phyloP scores from a whole-genome alignment of 2,113 vertebrate genomes.

The Dryoscopus gambensis region DNA sequence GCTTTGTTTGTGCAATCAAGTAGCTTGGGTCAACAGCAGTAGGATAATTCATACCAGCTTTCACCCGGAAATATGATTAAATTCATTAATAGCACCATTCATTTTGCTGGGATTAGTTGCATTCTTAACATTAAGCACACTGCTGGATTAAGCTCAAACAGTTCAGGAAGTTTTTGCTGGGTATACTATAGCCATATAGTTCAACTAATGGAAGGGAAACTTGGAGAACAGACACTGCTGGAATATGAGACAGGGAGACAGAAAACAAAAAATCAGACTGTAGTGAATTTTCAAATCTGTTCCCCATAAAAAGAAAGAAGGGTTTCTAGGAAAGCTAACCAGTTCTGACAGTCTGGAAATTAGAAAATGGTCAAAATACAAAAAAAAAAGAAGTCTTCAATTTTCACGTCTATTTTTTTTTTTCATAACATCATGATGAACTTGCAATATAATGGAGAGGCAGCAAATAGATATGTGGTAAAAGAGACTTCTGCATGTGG shows the following conservation, averaged over 20 bases:
- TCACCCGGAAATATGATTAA: background rate
- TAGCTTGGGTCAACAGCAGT: background rate
- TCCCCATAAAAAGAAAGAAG: background rate
- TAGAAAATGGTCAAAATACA: background rate
- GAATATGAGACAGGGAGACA: background rate
- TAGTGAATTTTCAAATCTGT: background rate
- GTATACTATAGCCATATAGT: background rate
- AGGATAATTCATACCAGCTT: background rate
- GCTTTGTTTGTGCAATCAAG: background rate
- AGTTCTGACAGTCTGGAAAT: background rate
- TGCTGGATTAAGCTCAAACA: background rate
- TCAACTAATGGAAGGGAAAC: background rate
- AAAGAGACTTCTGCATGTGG: background rate
- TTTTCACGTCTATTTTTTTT: background rate
- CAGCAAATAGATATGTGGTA: background rate
- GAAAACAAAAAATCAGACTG: background rate
- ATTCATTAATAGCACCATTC: background rate
- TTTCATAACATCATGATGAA: background rate
- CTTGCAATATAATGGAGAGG: background rate
- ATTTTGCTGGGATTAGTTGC: background rate
- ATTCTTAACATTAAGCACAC: background rate
- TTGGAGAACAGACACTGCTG: background rate
- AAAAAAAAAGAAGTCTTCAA: background rate
- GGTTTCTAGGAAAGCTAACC: background rate
- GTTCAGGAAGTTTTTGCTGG: background rate